A percentile compares a stretch with the other conserved stretches of the same genome.
Conservation (phyloP, 1,140 invertebrate genomes). For the Gryon sp. region DNA sequence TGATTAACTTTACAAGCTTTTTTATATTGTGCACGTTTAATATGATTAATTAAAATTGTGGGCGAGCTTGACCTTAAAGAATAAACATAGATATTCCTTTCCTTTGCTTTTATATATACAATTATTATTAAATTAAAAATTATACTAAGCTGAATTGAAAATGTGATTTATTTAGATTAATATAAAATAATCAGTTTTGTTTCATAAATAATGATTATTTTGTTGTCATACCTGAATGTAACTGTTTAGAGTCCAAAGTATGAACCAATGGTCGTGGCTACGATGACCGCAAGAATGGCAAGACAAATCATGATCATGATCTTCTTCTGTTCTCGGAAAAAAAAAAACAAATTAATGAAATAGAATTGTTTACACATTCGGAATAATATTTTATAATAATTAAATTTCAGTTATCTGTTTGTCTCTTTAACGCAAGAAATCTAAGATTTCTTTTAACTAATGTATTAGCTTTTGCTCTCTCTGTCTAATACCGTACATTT, state of each 20-base stretch:
- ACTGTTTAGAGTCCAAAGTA: conserved; percentile 82
- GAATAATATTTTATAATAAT: conserved; percentile 14
- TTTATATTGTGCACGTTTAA: too few relatives aligned
- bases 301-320: conserved; percentile 99
- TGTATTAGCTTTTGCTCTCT: conserved; percentile 41
- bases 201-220: too few relatives aligned
- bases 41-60: background rate
- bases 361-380: conserved; percentile 27
- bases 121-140: background rate
- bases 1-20: too few relatives aligned
- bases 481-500: conserved; percentile 70
- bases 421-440: conserved; percentile 42
- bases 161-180: background rate
- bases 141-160: background rate
- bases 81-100: background rate
- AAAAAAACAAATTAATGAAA: conserved; percentile 71
- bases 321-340: conserved; percentile 94
- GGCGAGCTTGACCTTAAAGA: background rate
- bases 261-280: conserved; percentile 87
- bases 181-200: background rate
- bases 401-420: conserved; percentile 56
- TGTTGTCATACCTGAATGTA: conserved; percentile 71
- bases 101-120: background rate
- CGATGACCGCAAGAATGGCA: conserved; percentile 91
- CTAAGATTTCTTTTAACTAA: conserved; percentile 7